Base-by-base conservation (phyloP, 2,888 invertebrate species). In the Anagyrus pseudococci region DNA sequence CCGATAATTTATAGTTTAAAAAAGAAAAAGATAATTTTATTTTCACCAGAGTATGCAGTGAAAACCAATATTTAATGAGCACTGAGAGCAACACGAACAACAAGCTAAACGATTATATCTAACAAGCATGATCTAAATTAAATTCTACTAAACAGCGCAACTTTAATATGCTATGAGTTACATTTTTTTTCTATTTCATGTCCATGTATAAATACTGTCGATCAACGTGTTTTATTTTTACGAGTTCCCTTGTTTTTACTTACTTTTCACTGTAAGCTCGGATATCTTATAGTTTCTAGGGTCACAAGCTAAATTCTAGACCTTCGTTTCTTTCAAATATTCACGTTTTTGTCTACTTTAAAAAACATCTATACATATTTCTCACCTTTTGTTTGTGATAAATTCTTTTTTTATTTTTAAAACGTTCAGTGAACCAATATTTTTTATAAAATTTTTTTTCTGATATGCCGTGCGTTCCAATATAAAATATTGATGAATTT, bases 351-450 rank as follows among this genome's bases (percentile, higher is more conserved):
- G 4, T 50, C 58, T 58, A 58, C 50, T 52, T 55, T 44, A 13
- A n/a, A 29, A 50, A 37, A 37, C 22, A 19, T 50, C 50, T 58
- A 52, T 50, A 23, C 15, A 20, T 49, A 33, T 20, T 33, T 23
- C 20, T 50, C 23, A 50, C 44, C 23, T 50, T 44, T 50, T 4
- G 13, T 15, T n/a, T n/a, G 43, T 43, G 22, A 50, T 29, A 37
- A 13, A 4, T 37, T 13, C 19, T 29, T 29, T 20, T 37, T 49
- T 10, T 43, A 47, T 50, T 44, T 61, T 33, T 50, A 61, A 56
- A 33, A 50, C 55, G 19, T 56, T 44, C 50, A 56, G 50, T 46
- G 19, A 22, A n/a, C n/a, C n/a, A n/a, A n/a, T n/a, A n/a, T n/a
- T n/a, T n/a, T n/a, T n/a, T n/a, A n/a, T n/a, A n/a, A n/a, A n/a